Percentiles rank a stretch among this genome's conserved stretches.
Evolutionary conservation across 2,888 invertebrate species (phyloP).

Genomic region (Stenodera caucasica): DNA sequence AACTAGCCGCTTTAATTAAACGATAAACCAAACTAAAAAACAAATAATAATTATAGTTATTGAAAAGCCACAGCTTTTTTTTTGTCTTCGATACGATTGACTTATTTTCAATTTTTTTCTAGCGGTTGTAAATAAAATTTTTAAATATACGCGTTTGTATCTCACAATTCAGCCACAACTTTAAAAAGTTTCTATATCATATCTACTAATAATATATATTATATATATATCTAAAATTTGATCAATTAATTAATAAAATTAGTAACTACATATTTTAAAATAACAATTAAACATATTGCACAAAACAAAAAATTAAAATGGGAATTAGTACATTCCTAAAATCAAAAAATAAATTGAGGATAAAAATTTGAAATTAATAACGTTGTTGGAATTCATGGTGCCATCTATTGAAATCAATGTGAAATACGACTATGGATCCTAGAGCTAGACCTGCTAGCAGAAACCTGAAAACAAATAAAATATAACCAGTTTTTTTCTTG

Average conservation of each 20-base stretch:
- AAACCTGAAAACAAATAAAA: slow-evolving; percentile 72
- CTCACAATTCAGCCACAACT: slow-evolving; percentile 7
- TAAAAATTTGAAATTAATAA: slow-evolving; percentile 60
- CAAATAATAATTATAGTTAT: too few relatives aligned
- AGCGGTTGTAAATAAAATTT: background rate
- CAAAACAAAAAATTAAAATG: too few relatives aligned
- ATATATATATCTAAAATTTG: slow-evolving; percentile 3
- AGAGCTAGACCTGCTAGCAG: slow-evolving; percentile 95
- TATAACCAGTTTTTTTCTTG: slow-evolving; percentile 7
- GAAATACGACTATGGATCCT: slow-evolving; percentile 97
- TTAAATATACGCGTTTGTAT: background rate
- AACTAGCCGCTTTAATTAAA: slow-evolving; percentile 37
- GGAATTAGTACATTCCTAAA: background rate
- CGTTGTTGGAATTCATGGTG: slow-evolving; percentile 95
- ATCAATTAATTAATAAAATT: background rate
- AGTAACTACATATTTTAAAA: slow-evolving; percentile 27
- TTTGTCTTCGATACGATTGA: slow-evolving; percentile 37
- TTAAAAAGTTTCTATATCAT: background rate
- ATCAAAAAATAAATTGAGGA: too few relatives aligned
- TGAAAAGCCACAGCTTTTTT: background rate
- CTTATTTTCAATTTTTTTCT: too few relatives aligned
- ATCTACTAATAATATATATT: background rate
- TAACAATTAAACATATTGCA: slow-evolving; percentile 41
- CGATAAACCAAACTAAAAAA: too few relatives aligned
- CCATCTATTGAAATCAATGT: slow-evolving; percentile 99